phyloP scores from a whole-genome alignment of 64 coral and sea anemone genomes.

The Stichodactyla helianthus region DNA sequence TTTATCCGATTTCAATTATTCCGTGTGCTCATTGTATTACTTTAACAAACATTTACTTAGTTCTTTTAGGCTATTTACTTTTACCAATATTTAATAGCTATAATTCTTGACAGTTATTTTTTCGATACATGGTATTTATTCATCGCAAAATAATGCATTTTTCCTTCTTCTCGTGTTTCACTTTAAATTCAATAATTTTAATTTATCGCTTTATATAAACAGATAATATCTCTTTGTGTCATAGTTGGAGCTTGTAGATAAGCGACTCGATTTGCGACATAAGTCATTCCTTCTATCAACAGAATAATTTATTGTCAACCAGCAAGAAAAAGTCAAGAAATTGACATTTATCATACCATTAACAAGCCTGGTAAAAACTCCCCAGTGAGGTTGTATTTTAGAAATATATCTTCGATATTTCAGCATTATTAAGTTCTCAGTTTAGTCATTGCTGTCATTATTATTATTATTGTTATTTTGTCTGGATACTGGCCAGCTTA shows the following conservation, averaged over 20 bases:
- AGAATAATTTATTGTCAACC: neutral
- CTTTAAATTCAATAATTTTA: too few relatives aligned
- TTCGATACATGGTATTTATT: too few relatives aligned
- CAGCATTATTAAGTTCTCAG: too few relatives aligned
- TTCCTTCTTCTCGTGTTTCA: too few relatives aligned
- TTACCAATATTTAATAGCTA: neutral
- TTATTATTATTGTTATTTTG: too few relatives aligned
- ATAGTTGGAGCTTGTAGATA: neutral
- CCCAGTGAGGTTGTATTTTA: neutral
- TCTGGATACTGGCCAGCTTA: too few relatives aligned
- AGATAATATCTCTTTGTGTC: too few relatives aligned
- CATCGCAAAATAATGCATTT: too few relatives aligned
- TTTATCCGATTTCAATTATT: neutral
- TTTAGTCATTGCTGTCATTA: too few relatives aligned
- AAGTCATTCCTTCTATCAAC: neutral
- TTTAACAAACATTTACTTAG: neutral
- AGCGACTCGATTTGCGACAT: neutral
- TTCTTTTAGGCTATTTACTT: neutral
- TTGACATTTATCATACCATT: neutral
- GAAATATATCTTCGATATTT: too few relatives aligned
- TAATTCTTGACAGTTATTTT: too few relatives aligned
- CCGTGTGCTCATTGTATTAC: neutral
- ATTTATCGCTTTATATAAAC: too few relatives aligned
- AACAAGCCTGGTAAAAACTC: neutral
- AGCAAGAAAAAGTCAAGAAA: neutral